These are phyloP conservation scores for Oryctolagus cuniculus DNA, from an alignment of 2,113 vertebrate species.

Conservation along the genomic window DNA sequence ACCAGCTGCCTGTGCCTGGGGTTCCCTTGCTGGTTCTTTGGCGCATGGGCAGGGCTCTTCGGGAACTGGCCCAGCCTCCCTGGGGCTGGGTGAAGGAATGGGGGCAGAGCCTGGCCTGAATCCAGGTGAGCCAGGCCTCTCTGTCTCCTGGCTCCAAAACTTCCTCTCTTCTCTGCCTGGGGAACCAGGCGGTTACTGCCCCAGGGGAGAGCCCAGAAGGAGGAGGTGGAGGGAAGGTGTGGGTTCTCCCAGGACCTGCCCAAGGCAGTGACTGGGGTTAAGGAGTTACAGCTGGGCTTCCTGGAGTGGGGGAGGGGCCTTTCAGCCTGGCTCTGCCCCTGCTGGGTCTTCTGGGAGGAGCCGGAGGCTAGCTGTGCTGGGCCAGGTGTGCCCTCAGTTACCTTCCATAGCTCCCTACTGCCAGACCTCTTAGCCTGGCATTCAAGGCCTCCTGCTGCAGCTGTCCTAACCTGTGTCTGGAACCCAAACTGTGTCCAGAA, in stretches of 20 bases:
- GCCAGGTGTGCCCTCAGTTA: neutral
- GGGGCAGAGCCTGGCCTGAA: neutral
- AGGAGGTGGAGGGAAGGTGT: neutral
- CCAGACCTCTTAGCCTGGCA: neutral
- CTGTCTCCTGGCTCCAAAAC: fast-evolving
- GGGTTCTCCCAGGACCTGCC: neutral
- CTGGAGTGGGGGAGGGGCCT: neutral
- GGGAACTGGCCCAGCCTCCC: neutral
- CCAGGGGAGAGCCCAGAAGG: neutral
- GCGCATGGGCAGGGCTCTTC: neutral
- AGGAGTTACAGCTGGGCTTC: neutral
- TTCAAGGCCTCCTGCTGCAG: neutral
- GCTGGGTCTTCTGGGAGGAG: neutral
- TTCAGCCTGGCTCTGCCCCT: neutral
- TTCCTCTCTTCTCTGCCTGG: neutral
- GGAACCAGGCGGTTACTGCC: neutral
- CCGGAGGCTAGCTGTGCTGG: neutral
- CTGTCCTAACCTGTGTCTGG: too few species aligned
- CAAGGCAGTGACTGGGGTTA: neutral
- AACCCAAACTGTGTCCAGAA: neutral
- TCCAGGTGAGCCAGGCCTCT: neutral
- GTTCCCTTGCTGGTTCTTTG: neutral
- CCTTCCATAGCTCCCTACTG: neutral
- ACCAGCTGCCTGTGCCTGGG: neutral
- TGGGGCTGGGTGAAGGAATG: neutral